Conservation (phyloP, 2,113 vertebrate genomes). For the Alethe diademata region DNA sequence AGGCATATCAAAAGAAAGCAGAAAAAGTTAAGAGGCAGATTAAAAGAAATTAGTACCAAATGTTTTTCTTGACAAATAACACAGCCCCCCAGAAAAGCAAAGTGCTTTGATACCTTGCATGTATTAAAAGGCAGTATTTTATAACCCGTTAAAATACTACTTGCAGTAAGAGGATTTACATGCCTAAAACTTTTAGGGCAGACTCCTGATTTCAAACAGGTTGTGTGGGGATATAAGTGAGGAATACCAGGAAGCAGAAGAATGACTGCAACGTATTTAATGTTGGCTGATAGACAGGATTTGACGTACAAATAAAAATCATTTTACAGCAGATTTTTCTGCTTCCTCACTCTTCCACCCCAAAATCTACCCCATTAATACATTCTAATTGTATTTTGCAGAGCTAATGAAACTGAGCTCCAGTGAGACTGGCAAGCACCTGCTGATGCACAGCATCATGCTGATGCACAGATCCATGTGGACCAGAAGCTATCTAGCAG, state of each 20-base stretch:
- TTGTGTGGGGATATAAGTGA: background rate
- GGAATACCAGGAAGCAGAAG: background rate
- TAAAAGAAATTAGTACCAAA: background rate
- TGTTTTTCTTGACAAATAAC: background rate
- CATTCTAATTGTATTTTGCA: background rate
- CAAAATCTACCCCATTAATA: background rate
- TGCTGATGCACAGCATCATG: background rate
- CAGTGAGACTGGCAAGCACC: background rate
- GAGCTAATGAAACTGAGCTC: background rate
- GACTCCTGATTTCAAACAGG: background rate
- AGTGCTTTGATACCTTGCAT: background rate
- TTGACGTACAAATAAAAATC: background rate
- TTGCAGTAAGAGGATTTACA: background rate
- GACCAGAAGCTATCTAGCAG: background rate
- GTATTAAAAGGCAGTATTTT: background rate
- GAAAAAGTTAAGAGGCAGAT: background rate
- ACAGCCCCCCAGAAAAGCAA: background rate
- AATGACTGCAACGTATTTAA: background rate
- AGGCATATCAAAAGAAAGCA: background rate
- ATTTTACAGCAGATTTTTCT: background rate
- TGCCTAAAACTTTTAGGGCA: background rate
- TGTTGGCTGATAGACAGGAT: background rate
- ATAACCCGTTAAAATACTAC: background rate
- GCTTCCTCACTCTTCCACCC: background rate
- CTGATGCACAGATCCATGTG: fast-evolving